Percentiles rank a stretch among this genome's conserved stretches.
These are phyloP conservation scores for Platyscapa corneri DNA, from an alignment of 1,140 invertebrate genomes.

Conservation along the genomic window DNA sequence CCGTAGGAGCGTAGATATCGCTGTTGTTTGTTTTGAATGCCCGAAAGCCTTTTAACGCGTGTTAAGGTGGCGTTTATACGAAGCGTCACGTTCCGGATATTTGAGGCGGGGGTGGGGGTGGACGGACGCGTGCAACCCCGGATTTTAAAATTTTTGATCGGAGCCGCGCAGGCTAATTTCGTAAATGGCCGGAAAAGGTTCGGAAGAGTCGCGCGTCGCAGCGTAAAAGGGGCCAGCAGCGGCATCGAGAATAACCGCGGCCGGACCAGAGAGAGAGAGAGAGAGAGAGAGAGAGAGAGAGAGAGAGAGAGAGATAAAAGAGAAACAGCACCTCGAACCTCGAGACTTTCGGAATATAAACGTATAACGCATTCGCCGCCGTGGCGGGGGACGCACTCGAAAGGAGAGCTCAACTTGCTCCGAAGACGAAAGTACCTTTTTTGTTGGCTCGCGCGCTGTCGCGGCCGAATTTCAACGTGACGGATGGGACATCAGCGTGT, in stretches of 20 bases:
- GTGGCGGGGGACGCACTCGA: not conserved
- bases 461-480: conserved; percentile 44
- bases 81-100: too few relatives aligned
- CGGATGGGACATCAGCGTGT: conserved; percentile 14
- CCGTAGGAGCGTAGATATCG: too few relatives aligned
- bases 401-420: conserved; percentile 42
- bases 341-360: conserved; percentile 35
- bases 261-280: too few relatives aligned
- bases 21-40: too few relatives aligned
- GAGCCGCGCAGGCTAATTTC: not conserved
- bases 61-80: too few relatives aligned
- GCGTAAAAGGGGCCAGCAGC: conserved; percentile 35
- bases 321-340: conserved; percentile 14
- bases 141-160: not conserved
- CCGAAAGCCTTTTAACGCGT: too few relatives aligned
- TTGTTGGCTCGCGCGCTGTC: conserved; percentile 21
- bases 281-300: too few relatives aligned
- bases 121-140: too few relatives aligned
- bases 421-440: conserved; percentile 50
- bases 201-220: not conserved
- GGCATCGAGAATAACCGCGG: too few relatives aligned
- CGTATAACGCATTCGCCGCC: not conserved
- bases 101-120: too few relatives aligned
- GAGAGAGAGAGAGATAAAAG: conserved; percentile 26
- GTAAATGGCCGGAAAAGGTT: not conserved